A percentile compares a stretch with the other conserved stretches of the same genome.
These are phyloP conservation scores for Paracyclopina nana DNA, from an alignment of 1,140 invertebrate genomes.

Conservation along the genomic window DNA sequence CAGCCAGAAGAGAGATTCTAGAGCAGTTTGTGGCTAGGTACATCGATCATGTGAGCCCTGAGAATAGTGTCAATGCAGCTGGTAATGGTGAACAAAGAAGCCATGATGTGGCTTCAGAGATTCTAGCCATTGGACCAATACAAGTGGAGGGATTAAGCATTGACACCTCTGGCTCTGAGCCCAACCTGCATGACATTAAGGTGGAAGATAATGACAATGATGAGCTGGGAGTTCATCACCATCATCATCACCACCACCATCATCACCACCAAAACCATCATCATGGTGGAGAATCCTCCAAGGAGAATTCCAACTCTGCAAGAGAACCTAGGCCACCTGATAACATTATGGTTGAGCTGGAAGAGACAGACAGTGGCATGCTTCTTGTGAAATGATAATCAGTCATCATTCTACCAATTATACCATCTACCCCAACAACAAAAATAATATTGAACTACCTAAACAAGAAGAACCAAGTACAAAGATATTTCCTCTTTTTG, in stretches of 20 bases:
- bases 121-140: neutral
- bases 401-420: neutral
- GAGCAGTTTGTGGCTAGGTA: neutral
- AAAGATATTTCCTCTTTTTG: neutral
- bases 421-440: too few species aligned
- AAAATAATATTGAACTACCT: neutral
- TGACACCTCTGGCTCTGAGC: neutral
- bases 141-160: neutral
- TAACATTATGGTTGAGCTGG: neutral
- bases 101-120: neutral
- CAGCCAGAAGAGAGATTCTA: neutral
- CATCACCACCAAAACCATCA: neutral
- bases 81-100: too few species aligned
- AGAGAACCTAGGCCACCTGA: neutral
- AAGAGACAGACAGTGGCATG: neutral
- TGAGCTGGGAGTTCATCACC: neutral
- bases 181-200: neutral
- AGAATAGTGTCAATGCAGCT: neutral
- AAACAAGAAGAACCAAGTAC: neutral
- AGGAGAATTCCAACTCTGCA: too few species aligned
- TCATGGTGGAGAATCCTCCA: neutral
- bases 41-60: neutral
- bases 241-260: neutral
- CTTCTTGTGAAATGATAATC: neutral
- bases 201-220: neutral